Evolutionary conservation across 2,113 vertebrate genomes (phyloP).

Genomic region (Psephotus haematonotus): DNA sequence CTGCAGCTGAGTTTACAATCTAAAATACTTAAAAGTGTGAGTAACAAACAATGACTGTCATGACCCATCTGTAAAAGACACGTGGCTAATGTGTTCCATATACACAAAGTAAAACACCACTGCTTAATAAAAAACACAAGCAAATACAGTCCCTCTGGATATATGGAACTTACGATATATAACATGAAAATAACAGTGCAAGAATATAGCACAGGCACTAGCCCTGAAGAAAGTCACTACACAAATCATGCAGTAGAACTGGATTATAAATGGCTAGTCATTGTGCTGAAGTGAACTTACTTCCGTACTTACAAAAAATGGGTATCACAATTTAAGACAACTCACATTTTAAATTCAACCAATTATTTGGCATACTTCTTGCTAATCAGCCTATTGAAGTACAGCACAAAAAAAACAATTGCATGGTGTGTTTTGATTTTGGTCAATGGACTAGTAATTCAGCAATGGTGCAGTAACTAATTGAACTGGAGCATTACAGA

Average conservation of each 20-base stretch:
- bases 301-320: not conserved
- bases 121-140: not conserved
- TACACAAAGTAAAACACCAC: not conserved
- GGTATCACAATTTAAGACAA: not conserved
- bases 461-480: not conserved
- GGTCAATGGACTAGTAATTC: not conserved
- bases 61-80: not conserved
- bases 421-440: not conserved
- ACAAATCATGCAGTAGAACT: not conserved
- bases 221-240: not conserved
- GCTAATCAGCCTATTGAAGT: not conserved
- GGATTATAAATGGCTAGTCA: conserved; percentile 50
- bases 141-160: not conserved
- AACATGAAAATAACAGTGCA: not conserved
- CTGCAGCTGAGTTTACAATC: not conserved
- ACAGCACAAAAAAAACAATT: not conserved
- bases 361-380: not conserved
- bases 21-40: not conserved
- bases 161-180: not conserved
- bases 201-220: not conserved
- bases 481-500: not conserved
- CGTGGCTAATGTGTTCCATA: not conserved
- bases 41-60: not conserved
- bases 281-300: conserved; percentile 34
- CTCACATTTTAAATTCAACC: not conserved